These are phyloP conservation scores for Parasteatoda tepidariorum DNA, from an alignment of 1,140 invertebrate species.

Conservation along the genomic window DNA sequence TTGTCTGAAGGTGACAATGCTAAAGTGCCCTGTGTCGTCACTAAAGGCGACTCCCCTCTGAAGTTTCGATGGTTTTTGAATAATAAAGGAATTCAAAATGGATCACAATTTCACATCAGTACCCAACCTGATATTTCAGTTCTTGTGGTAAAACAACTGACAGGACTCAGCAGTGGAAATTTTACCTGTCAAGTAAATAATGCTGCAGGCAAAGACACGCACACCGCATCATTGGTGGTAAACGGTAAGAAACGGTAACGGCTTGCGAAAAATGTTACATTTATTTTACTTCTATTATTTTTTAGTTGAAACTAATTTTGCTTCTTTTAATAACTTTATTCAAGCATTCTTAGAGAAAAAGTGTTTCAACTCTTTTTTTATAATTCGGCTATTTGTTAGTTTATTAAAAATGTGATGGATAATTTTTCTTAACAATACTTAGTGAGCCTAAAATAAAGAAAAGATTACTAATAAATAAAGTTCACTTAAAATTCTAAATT, in stretches of 20 bases:
- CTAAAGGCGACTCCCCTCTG: background rate
- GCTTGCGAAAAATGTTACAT: background rate
- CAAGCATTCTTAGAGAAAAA: too few relatives aligned
- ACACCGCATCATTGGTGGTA: slow-evolving; percentile 87
- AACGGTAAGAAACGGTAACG: slow-evolving; percentile 80
- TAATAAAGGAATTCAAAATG: slow-evolving; percentile 5
- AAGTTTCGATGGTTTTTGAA: slow-evolving; percentile 45
- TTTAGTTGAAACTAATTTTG: too few relatives aligned
- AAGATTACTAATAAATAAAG: too few relatives aligned
- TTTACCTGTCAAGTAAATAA: slow-evolving; percentile 93
- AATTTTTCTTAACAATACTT: too few relatives aligned
- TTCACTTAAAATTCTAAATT: too few relatives aligned
- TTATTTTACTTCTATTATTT: too few relatives aligned
- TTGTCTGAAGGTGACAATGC: slow-evolving; percentile 28
- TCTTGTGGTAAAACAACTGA: slow-evolving; percentile 81
- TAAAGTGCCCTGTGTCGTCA: slow-evolving; percentile 21
- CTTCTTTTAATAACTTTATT: too few relatives aligned
- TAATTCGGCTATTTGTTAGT: too few relatives aligned
- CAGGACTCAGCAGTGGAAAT: slow-evolving; percentile 80
- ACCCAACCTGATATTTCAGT: slow-evolving; percentile 68
- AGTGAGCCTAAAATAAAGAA: too few relatives aligned
- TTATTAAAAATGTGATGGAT: too few relatives aligned
- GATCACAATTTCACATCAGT: slow-evolving; percentile 9
- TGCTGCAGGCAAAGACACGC: slow-evolving; percentile 89
- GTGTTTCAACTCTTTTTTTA: too few relatives aligned